Percentiles rank a stretch among this genome's conserved stretches.
These are phyloP conservation scores for Drosophila seguyi DNA, from an alignment of 1,140 invertebrate genomes.

Conservation along the genomic window DNA sequence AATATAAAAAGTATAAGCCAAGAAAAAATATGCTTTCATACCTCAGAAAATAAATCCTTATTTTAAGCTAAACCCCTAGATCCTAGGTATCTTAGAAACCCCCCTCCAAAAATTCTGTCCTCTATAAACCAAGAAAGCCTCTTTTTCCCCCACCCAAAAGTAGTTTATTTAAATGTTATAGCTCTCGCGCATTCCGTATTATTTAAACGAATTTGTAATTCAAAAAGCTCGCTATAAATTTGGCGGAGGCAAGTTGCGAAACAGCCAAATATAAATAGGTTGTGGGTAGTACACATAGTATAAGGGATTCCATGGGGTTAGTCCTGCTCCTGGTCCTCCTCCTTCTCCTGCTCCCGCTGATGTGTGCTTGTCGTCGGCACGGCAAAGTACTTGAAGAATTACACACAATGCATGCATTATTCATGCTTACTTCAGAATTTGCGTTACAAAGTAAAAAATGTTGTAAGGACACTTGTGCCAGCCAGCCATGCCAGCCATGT, in stretches of 20 bases:
- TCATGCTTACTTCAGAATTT: slow-evolving; percentile 84
- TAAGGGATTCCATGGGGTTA: slow-evolving; percentile 1
- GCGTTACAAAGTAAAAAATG: slow-evolving; percentile 82
- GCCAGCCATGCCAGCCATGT: slow-evolving; percentile 61
- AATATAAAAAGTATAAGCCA: neutral
- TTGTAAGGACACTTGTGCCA: slow-evolving; percentile 81
- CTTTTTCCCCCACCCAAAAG: neutral
- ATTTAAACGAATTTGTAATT: slow-evolving; percentile 83
- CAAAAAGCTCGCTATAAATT: slow-evolving; percentile 78
- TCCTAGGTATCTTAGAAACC: neutral
- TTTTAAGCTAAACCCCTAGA: neutral
- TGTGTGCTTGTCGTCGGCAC: slow-evolving; percentile 74
- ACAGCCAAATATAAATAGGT: slow-evolving; percentile 74
- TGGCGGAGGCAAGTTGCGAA: slow-evolving; percentile 29
- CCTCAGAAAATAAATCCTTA: neutral
- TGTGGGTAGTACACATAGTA: slow-evolving; percentile 32
- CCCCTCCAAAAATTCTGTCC: too few species aligned
- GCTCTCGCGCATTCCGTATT: slow-evolving; percentile 44
- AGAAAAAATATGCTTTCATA: neutral
- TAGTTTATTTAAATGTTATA: slow-evolving; percentile 52
- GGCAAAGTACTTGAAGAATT: slow-evolving; percentile 82
- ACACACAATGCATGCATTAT: slow-evolving; percentile 82
- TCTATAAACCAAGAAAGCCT: neutral
- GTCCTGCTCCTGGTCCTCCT: slow-evolving; percentile 1
- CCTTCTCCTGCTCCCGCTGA: slow-evolving; percentile 30